These are phyloP conservation scores for Aphaenogaster rudis DNA, from an alignment of 1,140 invertebrate species.

Conservation along the genomic window DNA sequence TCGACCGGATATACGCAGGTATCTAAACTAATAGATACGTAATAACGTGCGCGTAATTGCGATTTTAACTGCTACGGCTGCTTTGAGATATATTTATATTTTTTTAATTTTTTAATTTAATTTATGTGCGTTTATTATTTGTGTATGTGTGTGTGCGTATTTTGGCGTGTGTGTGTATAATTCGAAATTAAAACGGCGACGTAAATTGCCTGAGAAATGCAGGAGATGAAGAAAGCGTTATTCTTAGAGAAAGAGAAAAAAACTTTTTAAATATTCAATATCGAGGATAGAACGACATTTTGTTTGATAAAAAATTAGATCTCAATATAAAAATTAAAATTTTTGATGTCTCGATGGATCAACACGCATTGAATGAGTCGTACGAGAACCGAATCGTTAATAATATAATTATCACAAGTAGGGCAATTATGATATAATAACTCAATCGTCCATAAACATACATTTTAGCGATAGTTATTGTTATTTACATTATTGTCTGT, in stretches of 20 bases:
- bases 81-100: background rate
- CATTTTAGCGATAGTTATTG: constrained; percentile 31
- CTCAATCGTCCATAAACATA: background rate
- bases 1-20: background rate
- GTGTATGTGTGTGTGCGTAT: background rate
- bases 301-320: background rate
- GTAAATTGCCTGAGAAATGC: background rate
- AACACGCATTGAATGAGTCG: background rate
- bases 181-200: background rate
- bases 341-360: background rate
- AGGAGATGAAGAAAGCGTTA: background rate
- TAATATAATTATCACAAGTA: constrained; percentile 13
- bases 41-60: background rate
- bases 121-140: background rate
- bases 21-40: background rate
- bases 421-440: constrained; percentile 2
- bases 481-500: constrained; percentile 4
- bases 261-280: background rate
- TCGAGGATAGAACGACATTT: background rate
- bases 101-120: background rate
- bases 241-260: background rate
- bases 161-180: background rate
- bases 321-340: background rate
- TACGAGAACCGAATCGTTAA: background rate
- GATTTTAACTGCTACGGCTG: background rate